A percentile compares a stretch with the other conserved stretches of the same genome.
Evolutionary conservation across 2,113 vertebrate species (phyloP).

Genomic region (Crypturellus undulatus): DNA sequence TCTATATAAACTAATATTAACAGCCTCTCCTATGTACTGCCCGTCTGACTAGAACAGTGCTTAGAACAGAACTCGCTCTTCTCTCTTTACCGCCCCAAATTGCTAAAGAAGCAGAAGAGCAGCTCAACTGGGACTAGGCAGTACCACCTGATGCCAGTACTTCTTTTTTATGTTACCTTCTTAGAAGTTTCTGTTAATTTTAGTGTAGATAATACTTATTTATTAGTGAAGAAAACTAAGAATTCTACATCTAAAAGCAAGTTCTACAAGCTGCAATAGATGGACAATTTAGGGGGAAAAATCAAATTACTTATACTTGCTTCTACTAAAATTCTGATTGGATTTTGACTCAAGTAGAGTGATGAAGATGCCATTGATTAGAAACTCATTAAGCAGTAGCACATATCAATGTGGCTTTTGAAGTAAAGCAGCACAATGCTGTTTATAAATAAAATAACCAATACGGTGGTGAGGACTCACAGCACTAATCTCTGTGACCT

Average conservation of each 20-base stretch:
- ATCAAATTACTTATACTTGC: neutral
- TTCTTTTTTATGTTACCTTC: neutral
- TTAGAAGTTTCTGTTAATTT: neutral
- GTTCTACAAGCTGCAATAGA: neutral
- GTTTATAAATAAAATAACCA: neutral
- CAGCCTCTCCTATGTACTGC: neutral
- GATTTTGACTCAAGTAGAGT: neutral
- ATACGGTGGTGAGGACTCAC: neutral
- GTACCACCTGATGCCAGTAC: neutral
- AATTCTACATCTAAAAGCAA: neutral
- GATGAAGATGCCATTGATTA: neutral
- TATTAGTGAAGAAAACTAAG: neutral
- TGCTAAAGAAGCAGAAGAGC: neutral
- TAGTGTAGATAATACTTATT: neutral
- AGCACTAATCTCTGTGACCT: neutral
- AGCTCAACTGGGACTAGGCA: neutral
- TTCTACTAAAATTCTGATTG: neutral
- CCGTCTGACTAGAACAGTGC: neutral
- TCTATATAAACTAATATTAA: neutral
- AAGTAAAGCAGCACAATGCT: neutral
- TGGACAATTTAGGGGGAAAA: neutral
- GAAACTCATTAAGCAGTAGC: neutral
- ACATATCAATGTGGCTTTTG: neutral
- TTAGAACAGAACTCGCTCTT: neutral
- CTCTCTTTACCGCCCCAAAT: neutral